Evolutionary conservation across 2,797 vertebrate species (phyloP), one percentile per base, ranked within the genome.

Genomic region (Rhabdomys pumilio): DNA sequence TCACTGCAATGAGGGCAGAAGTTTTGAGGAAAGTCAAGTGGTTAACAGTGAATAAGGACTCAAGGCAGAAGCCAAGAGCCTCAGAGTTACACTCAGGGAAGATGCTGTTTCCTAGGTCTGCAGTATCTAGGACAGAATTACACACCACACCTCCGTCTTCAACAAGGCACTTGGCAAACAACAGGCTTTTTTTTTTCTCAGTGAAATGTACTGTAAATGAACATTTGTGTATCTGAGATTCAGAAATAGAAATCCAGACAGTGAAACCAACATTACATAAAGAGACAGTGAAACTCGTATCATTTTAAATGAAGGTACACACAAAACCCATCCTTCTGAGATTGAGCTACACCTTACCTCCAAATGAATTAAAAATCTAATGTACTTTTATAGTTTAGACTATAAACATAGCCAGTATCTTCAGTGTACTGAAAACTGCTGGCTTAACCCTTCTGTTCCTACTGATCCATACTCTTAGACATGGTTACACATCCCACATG

Each of bases 101-200:
- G 44, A 67, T 34, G n/a, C 22, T 26, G 73, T 24, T 92, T 86
- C 55, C 84, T 20, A 22, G 31, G 26, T 10, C 11, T 72, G 47
- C 38, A 83, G 57, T 82, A 20, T 53, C n/a, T 24, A 76, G 11
- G 13, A 41, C 31, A 76, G 90, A 94, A 57, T 26, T 44, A 96
- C n/a, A 44, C 29, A 34, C 69, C 24, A 15, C 29, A 69, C 17
- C 10, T 9, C 65, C 83, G 88, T 34, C 59, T 82, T 94, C 29
- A 41, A 24, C 50, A 34, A 2, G 19, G 63, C 3, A 11, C 79
- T 26, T 75, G 73, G 59, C 13, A 8, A 84, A 67, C 50, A n/a
- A 73, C 4, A 44, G 79, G 72, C 69, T 13, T 53, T 63, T 31
- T 44, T 50, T 82, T 72, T 86, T 41, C 8, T 22, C 69, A 34